Conservation (phyloP, 2,888 invertebrate species). For the Leptopterna dolabrata region DNA sequence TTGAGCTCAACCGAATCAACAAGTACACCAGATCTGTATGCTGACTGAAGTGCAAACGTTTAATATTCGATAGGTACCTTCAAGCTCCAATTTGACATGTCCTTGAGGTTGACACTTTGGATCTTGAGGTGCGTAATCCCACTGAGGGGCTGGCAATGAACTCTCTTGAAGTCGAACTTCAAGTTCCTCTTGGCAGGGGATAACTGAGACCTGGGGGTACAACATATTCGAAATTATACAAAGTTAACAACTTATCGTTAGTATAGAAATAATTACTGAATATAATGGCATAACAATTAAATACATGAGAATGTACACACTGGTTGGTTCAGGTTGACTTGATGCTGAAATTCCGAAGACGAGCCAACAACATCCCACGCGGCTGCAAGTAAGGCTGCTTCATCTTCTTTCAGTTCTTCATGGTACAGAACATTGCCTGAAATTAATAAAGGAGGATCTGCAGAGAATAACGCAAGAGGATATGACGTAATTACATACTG, state of each 20-base stretch:
- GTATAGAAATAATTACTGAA: neutral
- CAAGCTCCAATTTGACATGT: slow-evolving; percentile 71
- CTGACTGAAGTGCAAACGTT: no score
- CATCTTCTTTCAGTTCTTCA: slow-evolving; percentile 60
- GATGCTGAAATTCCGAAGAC: slow-evolving; percentile 66
- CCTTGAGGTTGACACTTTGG: slow-evolving; percentile 66
- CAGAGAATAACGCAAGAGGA: neutral
- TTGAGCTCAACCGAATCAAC: no score
- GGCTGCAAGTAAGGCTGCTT: slow-evolving; percentile 62
- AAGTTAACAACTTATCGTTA: neutral
- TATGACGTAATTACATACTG: no score
- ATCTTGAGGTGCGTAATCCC: slow-evolving; percentile 65
- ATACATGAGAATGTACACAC: neutral
- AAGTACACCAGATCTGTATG: no score
- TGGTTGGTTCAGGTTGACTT: slow-evolving; percentile 45
- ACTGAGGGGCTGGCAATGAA: slow-evolving; percentile 68
- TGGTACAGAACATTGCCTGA: slow-evolving; percentile 57
- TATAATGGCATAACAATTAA: neutral
- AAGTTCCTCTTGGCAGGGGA: slow-evolving; percentile 73
- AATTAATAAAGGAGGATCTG: neutral
- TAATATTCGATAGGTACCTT: slow-evolving; percentile 64
- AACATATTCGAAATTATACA: neutral
- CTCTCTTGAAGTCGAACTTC: slow-evolving; percentile 71
- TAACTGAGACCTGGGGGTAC: slow-evolving; percentile 64
- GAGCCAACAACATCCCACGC: slow-evolving; percentile 70